Evolutionary conservation across 2,888 invertebrate species (phyloP).

Genomic region (Allolobophora icterica): DNA sequence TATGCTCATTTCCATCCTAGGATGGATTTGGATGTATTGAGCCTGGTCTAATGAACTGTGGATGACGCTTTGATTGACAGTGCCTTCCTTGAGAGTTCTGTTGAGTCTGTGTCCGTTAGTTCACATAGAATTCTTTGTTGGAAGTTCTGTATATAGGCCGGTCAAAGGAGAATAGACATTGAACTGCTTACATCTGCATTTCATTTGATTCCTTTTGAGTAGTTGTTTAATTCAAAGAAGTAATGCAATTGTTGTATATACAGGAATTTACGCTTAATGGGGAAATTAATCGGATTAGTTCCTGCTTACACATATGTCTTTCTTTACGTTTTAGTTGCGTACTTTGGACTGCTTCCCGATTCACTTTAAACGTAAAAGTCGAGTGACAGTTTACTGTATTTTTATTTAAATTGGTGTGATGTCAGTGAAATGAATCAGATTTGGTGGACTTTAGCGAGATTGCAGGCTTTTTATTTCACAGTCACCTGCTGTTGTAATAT

Average conservation of each 20-base stretch:
- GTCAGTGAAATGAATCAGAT: too few species aligned
- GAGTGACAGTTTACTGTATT: background rate
- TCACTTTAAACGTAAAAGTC: background rate
- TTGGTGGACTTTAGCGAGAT: too few species aligned
- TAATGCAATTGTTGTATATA: constrained; percentile 1
- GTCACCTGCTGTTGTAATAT: too few species aligned
- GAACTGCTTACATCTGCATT: constrained; percentile 7
- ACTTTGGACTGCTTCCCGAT: background rate
- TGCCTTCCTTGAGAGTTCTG: constrained; percentile 3
- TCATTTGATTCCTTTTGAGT: background rate
- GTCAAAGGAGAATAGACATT: constrained; percentile 11
- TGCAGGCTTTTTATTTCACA: too few species aligned
- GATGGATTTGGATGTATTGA: background rate
- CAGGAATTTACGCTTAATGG: background rate
- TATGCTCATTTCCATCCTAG: background rate
- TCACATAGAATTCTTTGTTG: background rate
- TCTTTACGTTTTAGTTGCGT: background rate
- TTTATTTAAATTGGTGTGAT: too few species aligned
- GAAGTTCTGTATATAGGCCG: background rate
- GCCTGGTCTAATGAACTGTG: background rate
- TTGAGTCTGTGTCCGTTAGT: background rate
- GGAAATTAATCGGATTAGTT: background rate
- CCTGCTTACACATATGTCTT: background rate
- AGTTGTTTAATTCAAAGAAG: background rate
- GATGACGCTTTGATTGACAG: background rate